phyloP scores from a whole-genome alignment of 2,797 vertebrate genomes.

The Karalla daura region DNA sequence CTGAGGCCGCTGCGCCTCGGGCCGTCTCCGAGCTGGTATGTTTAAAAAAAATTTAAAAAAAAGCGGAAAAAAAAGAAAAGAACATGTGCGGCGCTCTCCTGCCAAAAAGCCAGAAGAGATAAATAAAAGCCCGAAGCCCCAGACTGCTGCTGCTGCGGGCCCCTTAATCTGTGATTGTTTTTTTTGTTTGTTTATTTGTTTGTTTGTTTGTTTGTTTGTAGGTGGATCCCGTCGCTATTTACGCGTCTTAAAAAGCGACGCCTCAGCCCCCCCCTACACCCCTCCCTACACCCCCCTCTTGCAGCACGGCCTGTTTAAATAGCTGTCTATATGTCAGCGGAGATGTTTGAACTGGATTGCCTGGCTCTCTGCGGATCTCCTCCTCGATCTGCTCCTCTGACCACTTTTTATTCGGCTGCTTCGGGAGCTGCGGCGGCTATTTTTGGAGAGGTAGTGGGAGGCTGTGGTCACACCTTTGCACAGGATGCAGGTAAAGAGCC shows the following conservation, averaged over 20 bases:
- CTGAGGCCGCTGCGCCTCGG: too few relatives aligned
- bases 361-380: slow-evolving; percentile 67
- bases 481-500: slow-evolving; percentile 76
- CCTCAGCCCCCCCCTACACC: background rate
- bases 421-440: slow-evolving; percentile 75
- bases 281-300: too few relatives aligned
- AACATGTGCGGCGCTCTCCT: slow-evolving; percentile 3
- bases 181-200: too few relatives aligned
- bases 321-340: slow-evolving; percentile 61
- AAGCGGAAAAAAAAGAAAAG: slow-evolving; percentile 27
- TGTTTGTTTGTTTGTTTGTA: too few relatives aligned
- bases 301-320: slow-evolving; percentile 59
- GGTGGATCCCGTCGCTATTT: slow-evolving; percentile 43
- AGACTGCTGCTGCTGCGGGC: slow-evolving; percentile 8
- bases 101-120: background rate
- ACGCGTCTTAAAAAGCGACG: slow-evolving; percentile 33
- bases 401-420: slow-evolving; percentile 70
- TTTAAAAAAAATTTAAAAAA: too few relatives aligned
- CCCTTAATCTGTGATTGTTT: slow-evolving; percentile 28
- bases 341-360: slow-evolving; percentile 70
- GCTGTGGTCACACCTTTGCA: slow-evolving; percentile 81
- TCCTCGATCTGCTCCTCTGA: slow-evolving; percentile 67
- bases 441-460: slow-evolving; percentile 80
- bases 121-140: background rate
- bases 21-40: too few relatives aligned